Conservation (phyloP, 2,797 vertebrate species). For the Taeniopygia guttata region DNA sequence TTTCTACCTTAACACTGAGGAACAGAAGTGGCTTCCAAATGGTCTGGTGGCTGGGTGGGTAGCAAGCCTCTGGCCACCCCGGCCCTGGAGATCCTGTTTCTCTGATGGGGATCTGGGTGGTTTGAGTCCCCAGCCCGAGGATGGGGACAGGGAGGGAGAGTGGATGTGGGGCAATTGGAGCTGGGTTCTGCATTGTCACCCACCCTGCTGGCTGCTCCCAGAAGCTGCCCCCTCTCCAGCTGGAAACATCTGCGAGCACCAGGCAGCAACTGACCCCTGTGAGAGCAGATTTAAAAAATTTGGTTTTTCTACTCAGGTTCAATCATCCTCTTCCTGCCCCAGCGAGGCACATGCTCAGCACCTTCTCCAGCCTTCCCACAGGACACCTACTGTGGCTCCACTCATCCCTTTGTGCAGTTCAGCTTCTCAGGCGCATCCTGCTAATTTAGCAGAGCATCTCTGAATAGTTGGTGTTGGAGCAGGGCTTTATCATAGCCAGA, state of each 20-base stretch:
- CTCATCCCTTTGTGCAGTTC: not conserved
- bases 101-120: not conserved
- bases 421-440: not conserved
- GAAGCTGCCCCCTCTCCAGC: not conserved
- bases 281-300: not conserved
- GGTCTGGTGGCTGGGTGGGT: not conserved
- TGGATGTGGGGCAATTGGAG: not conserved
- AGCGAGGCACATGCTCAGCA: not conserved
- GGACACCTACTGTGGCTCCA: not conserved
- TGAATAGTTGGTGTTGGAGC: not conserved
- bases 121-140: not conserved
- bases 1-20: not conserved
- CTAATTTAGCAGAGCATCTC: not conserved
- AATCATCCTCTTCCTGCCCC: not conserved
- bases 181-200: not conserved
- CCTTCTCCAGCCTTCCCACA: not conserved
- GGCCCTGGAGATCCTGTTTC: not conserved
- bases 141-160: fast-evolving
- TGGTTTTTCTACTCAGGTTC: not conserved
- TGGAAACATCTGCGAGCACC: not conserved
- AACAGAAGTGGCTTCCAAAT: not conserved
- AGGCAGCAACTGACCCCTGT: fast-evolving
- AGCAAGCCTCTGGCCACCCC: not conserved
- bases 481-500: slow-evolving; percentile 52
- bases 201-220: not conserved